Base-by-base conservation (phyloP, 2,888 invertebrate genomes). In the Spicauda simplicius region DNA sequence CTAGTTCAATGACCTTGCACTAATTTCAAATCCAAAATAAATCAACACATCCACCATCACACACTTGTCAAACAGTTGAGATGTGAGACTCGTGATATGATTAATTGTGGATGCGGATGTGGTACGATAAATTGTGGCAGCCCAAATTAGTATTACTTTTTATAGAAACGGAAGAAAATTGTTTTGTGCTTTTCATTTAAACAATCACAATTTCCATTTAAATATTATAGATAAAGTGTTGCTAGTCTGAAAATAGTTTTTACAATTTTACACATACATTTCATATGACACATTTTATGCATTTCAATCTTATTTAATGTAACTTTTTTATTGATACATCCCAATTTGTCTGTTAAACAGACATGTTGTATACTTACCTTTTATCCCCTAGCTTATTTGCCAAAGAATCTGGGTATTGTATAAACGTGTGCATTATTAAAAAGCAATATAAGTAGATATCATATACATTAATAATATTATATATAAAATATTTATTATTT, bases 401-500 rank as follows among this genome's bases (percentile, higher is more conserved):
- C 53, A 53, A 55, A 50, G 25, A 50, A 37, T 19, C 52, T 57
- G 57, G 64, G 52, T 41, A 64, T 18, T 57, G 50, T 64, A 52
- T 64, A 25, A 57, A 45, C 55, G 41, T 62, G 62, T 55, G 62
- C 14, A 52, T 37, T 57, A 20, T 57, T 41, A 19, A 50, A 30
- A 52, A 52, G 14, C 2, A 25, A 25, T 25, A 25, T 25, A 25
- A 25, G 25, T 56, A 50, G 12, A 56, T 65, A 71, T 64, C 65
- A 53, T 70, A 58, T 70, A 30, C 30, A 7, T 5, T 30, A 30
- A 30, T 30, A 30, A 30, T 30, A 30, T 30, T 30, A 60, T 71
- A 70, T n/a, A n/a, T n/a, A n/a, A 68, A 73, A 66, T 71, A 70
- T 72, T 74, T 75, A 74, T 72, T 76, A n/a, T 72, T 72, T 75